phyloP scores from a whole-genome alignment of 1,140 invertebrate species.

The Rhizoglyphus robini region DNA sequence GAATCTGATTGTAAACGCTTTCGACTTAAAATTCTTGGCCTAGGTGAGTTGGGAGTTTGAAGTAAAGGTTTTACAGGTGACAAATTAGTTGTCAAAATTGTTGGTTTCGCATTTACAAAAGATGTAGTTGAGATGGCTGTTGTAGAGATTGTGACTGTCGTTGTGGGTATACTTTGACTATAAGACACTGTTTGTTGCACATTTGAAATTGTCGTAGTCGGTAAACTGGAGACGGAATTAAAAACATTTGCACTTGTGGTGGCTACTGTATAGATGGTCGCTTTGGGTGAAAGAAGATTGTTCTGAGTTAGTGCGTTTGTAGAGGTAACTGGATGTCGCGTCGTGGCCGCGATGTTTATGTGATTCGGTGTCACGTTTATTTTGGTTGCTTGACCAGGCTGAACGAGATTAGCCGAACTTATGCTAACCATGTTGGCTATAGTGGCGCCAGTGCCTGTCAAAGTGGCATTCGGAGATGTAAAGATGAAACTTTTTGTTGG shows the following conservation, averaged over 20 bases:
- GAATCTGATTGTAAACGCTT: not conserved
- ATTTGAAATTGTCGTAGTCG: not conserved
- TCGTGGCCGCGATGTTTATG: not conserved
- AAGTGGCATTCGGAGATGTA: not conserved
- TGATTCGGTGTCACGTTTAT: not conserved
- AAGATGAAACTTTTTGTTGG: slow-evolving; percentile 18
- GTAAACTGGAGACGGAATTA: not conserved
- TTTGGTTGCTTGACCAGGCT: not conserved
- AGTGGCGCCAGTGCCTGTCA: not conserved
- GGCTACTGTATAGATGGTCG: not conserved
- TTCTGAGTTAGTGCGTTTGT: not conserved
- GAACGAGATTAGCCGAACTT: not conserved
- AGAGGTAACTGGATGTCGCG: not conserved
- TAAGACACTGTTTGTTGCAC: not conserved
- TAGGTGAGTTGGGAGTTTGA: slow-evolving; percentile 14
- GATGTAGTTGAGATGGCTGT: not conserved
- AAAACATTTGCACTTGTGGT: not conserved
- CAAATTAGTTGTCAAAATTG: not conserved
- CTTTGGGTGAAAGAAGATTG: not conserved
- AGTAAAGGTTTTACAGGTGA: not conserved
- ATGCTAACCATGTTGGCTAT: not conserved
- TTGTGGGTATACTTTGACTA: not conserved
- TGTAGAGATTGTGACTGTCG: not conserved
- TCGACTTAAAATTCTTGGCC: slow-evolving; percentile 14
- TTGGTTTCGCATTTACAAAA: not conserved